Percentiles rank a stretch among this genome's conserved stretches.
Evolutionary conservation across 2,888 invertebrate genomes (phyloP).

Genomic region (Anarsia innoxiella): DNA sequence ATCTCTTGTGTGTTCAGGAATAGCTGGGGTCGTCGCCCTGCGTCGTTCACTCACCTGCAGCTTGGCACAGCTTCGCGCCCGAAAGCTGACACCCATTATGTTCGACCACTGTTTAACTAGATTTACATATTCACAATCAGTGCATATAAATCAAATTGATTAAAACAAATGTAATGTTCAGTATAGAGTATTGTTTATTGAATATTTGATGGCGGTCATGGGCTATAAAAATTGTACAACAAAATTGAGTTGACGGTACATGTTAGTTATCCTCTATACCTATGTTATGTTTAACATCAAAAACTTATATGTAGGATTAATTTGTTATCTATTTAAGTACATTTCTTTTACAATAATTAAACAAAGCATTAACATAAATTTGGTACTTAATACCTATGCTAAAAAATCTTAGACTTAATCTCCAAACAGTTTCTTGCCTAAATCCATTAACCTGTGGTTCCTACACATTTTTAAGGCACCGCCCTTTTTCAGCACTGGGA

Average conservation of each 20-base stretch:
- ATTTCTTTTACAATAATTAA: constrained; percentile 12
- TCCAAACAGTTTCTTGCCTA: constrained; percentile 91
- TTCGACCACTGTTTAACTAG: constrained; percentile 1
- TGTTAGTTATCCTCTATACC: too few relatives aligned
- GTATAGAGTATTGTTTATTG: too few relatives aligned
- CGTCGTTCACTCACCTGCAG: constrained; percentile 62
- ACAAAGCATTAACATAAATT: constrained; percentile 6
- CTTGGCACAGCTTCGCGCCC: constrained; percentile 50
- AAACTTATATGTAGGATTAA: background rate
- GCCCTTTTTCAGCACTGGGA: constrained; percentile 84
- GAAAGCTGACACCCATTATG: constrained; percentile 45
- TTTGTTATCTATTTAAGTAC: constrained; percentile 13
- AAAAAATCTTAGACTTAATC: constrained; percentile 82
- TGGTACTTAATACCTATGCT: background rate
- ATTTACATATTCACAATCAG: too few relatives aligned
- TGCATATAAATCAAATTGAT: too few relatives aligned
- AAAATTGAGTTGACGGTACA: too few relatives aligned
- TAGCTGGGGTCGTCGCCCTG: constrained; percentile 55
- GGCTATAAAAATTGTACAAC: too few relatives aligned
- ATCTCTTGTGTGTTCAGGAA: constrained; percentile 46
- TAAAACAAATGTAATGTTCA: too few relatives aligned
- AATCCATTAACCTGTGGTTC: constrained; percentile 91
- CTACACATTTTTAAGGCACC: constrained; percentile 89
- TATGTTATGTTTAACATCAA: too few relatives aligned
- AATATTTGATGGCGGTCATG: too few relatives aligned